Evolutionary conservation across 1,140 invertebrate species (phyloP), one percentile per base, ranked within the genome.

Genomic region (Drosophila sulfurigaster): DNA sequence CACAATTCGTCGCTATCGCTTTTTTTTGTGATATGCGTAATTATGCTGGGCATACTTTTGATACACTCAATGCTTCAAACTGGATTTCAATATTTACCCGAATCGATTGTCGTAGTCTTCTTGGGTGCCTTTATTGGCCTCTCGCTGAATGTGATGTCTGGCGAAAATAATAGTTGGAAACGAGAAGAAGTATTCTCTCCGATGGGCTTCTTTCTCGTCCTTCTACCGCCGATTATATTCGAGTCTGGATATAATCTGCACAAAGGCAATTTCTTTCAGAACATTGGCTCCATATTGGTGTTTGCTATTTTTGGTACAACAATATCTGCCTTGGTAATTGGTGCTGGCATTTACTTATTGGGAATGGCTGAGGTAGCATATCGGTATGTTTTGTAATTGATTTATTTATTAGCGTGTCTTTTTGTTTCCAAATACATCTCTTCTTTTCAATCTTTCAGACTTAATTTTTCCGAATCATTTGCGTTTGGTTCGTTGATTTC

Each of bases 201-300:
- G 0, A 99, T 98, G 52, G 97, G 98, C 7, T 99, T 99, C 92
- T 99, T 99, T 86, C 94, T 99, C 49, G 97, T 99, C 1, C 94
- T 99, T 1, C 92, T 99, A n/a, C 99, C 99, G 5, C 99, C 99
- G 1, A 99, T 99, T 49, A 99, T 99, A 79, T 99, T 99, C 94
- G 99, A 99, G 93, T 99, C 98, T 3, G 99, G 99, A 3, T 99
- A 99, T 91, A 99, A 99, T 95, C 94, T 99, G 52, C 98, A 99
- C 88, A 99, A 99, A 93, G 98, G 98, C 35, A 99, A 99, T 91
- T 99, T 99, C 91, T 99, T 99, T 92, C 98, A 99, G 94, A 99
- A 99, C 91, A 98, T 99, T 92, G 98, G 98, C 25, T 98, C 96
- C 5, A 97, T 97, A 77, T 92, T 99, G 71, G 96, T 99, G 0